Evolutionary conservation across 2,888 invertebrate species (phyloP), one percentile per base, ranked within the genome.

Genomic region (Lydus trimaculatus): DNA sequence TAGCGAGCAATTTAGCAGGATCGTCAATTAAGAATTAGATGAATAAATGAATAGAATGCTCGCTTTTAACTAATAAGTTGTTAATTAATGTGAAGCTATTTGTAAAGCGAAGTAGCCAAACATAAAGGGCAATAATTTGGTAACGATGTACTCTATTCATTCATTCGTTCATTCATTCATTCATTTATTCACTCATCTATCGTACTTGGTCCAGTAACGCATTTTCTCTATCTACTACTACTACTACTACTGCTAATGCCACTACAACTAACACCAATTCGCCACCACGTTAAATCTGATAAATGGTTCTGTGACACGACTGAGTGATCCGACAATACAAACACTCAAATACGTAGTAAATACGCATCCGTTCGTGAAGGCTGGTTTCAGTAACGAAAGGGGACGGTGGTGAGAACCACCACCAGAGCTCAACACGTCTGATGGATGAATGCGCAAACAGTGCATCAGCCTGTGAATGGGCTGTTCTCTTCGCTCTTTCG

Each of bases 301-400:
- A 84, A 84, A 84, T 84, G 83, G 82, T 80, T 78, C 81, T 81
- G 81, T 83, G 83, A 83, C 83, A 82, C 82, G 81, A 82, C 80
- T 82, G 82, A 84, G 80, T 83, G 84, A 84, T 84, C 83, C 83
- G 81, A 84, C 84, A 84, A 84, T 83, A 83, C 83, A 84, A 84
- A 84, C 84, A 84, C 83, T 83, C 84, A 83, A 83, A 83, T 83
- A 82, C 82, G 81, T 82, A 81, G 82, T 84, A 83, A 82, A 84
- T 84, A 83, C 82, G 80, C 82, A 84, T 82, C 83, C 82, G 81
- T 69, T 36, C 67, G 67, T 67, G 56, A 58, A 63, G 52, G 63
- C 52, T 58, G 63, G 62, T 17, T 36, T 20, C 33, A 31, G 60
- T 36, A 23, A 28, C 60, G 60, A 28, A 31, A 33, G 33, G 60